These are phyloP conservation scores for Microcebus ravelobensis DNA, from an alignment of 2,113 vertebrate species.

Conservation along the genomic window DNA sequence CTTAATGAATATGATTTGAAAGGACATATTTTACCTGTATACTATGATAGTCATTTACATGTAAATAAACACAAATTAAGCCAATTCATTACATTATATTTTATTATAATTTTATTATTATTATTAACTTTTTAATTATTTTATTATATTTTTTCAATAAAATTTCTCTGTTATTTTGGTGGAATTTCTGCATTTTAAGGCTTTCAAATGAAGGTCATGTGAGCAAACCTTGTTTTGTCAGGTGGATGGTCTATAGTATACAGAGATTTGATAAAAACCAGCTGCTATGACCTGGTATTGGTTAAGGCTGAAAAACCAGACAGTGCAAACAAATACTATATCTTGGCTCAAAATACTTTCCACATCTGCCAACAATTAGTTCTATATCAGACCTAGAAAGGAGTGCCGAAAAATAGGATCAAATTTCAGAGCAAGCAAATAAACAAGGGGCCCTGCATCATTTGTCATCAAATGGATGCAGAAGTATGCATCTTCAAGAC, in stretches of 20 bases:
- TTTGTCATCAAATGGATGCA: slow-evolving; percentile 85
- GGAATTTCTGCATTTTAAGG: slow-evolving; percentile 85
- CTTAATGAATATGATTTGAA: slow-evolving; percentile 71
- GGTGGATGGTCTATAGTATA: slow-evolving; percentile 87
- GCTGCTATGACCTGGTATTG: slow-evolving; percentile 90
- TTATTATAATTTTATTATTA: too few relatives aligned
- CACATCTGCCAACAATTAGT: slow-evolving; percentile 96
- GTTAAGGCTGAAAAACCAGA: slow-evolving; percentile 93
- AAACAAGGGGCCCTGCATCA: slow-evolving; percentile 88
- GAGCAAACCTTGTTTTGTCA: slow-evolving; percentile 94
- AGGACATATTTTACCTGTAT: slow-evolving; percentile 61
- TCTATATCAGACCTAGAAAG: slow-evolving; percentile 86
- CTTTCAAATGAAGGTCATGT: slow-evolving; percentile 87
- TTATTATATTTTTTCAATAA: slow-evolving; percentile 74
- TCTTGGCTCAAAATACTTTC: slow-evolving; percentile 84
- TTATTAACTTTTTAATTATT: too few relatives aligned
- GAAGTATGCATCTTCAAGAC: slow-evolving; percentile 60
- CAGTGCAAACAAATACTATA: slow-evolving; percentile 95
- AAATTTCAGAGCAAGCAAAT: slow-evolving; percentile 92
- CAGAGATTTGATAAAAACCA: slow-evolving; percentile 92
- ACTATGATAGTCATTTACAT: slow-evolving; percentile 54
- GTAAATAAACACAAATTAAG: slow-evolving; percentile 80
- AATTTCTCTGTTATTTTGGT: slow-evolving; percentile 85
- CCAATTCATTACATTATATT: slow-evolving; percentile 77
- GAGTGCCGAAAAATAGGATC: slow-evolving; percentile 86